Conservation (phyloP, 2,113 vertebrate genomes). For the Prunella fulvescens region DNA sequence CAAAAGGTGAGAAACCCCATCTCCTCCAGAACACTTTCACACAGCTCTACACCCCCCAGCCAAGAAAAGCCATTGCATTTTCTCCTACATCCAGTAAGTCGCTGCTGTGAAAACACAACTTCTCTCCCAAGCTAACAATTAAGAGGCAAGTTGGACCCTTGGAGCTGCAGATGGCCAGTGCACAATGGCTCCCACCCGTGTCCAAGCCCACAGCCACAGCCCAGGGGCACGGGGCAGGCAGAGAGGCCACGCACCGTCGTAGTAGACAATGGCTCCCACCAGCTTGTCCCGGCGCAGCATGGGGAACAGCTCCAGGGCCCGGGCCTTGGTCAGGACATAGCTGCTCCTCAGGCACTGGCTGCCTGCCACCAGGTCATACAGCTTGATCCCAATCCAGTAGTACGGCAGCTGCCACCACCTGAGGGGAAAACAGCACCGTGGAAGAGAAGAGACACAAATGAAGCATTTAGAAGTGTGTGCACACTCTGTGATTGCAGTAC, state of each 20-base stretch:
- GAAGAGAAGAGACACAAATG: rapidly evolving
- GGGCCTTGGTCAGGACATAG: constrained; percentile 90
- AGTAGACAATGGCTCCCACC: constrained; percentile 96
- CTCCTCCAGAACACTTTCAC: background rate
- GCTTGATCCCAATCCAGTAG: constrained; percentile 96
- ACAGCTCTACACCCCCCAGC: rapidly evolving
- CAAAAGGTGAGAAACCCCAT: background rate
- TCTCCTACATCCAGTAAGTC: rapidly evolving
- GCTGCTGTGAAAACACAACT: rapidly evolving
- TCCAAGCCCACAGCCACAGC: rapidly evolving
- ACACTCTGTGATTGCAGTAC: rapidly evolving
- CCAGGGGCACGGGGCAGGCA: rapidly evolving
- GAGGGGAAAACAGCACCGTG: background rate
- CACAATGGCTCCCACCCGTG: rapidly evolving
- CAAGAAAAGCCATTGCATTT: background rate
- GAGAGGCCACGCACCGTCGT: constrained; percentile 82
- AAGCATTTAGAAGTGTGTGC: rapidly evolving
- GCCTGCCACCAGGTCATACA: constrained; percentile 94
- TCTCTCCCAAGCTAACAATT: background rate
- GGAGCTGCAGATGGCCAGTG: rapidly evolving
- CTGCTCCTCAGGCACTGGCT: constrained; percentile 92
- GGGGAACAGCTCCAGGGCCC: constrained; percentile 91
- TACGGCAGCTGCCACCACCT: constrained; percentile 99
- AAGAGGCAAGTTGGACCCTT: background rate
- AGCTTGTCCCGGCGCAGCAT: constrained; percentile 93